Percentiles rank a stretch among this genome's conserved stretches.
phyloP scores from a whole-genome alignment of 2,888 invertebrate species.

The Tholera decimalis region DNA sequence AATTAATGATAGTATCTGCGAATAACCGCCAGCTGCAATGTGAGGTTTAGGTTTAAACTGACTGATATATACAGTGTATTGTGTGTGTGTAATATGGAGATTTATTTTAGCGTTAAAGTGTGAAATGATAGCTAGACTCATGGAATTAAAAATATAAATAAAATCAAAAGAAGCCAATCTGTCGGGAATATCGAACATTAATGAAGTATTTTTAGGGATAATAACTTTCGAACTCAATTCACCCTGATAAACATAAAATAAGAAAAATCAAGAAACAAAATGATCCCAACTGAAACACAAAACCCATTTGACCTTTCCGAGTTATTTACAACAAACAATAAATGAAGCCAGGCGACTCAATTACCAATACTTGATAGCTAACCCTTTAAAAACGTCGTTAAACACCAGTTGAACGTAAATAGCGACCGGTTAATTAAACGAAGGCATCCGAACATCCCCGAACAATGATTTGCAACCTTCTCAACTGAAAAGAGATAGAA shows the following conservation, averaged over 20 bases:
- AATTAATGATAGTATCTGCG: slow-evolving; percentile 18
- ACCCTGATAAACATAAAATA: neutral
- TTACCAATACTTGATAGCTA: slow-evolving; percentile 51
- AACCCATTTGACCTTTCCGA: slow-evolving; percentile 31
- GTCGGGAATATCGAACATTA: too few relatives aligned
- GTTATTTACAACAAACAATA: slow-evolving; percentile 45
- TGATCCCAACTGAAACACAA: slow-evolving; percentile 14
- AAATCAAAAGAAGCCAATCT: too few relatives aligned
- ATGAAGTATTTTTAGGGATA: too few relatives aligned
- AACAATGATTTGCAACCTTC: slow-evolving; percentile 52
- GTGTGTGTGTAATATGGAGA: neutral
- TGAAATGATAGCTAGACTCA: too few relatives aligned
- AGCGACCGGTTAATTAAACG: slow-evolving; percentile 58
- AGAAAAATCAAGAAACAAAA: slow-evolving; percentile 20
- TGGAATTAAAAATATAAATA: too few relatives aligned
- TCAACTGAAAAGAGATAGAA: neutral
- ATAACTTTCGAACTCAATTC: too few relatives aligned
- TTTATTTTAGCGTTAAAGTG: neutral
- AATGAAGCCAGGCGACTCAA: slow-evolving; percentile 54
- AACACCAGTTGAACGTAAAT: slow-evolving; percentile 56
- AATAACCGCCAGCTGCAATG: slow-evolving; percentile 6
- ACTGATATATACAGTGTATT: neutral
- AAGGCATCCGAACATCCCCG: slow-evolving; percentile 50
- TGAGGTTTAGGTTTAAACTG: slow-evolving; percentile 2
- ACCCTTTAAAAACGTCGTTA: slow-evolving; percentile 65